Conservation (phyloP, 2,797 vertebrate genomes). For the Psittacula echo region DNA sequence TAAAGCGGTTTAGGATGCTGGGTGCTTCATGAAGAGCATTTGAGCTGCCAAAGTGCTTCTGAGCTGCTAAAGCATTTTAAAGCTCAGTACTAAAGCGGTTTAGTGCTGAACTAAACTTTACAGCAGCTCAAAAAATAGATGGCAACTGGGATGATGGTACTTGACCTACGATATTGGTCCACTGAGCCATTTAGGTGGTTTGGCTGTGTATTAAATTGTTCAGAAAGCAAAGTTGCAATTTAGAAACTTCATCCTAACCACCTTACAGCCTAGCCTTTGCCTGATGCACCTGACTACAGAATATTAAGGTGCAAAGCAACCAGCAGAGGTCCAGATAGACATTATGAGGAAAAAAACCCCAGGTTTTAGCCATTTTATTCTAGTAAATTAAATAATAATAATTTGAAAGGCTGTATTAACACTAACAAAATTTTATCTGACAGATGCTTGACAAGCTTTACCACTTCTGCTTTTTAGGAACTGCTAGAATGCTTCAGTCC, state of each 20-base stretch:
- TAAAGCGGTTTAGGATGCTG: conserved; percentile 63
- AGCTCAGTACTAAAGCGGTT: conserved; percentile 68
- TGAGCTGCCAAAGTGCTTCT: conserved; percentile 71
- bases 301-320: not conserved
- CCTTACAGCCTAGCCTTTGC: not conserved
- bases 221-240: not conserved
- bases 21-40: conserved; percentile 55
- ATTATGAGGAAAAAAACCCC: not conserved
- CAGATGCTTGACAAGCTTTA: not conserved
- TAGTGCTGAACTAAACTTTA: conserved; percentile 63
- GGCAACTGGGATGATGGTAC: not conserved
- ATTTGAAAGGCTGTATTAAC: not conserved
- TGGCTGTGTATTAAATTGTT: not conserved
- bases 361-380: not conserved
- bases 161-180: not conserved
- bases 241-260: not conserved
- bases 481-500: not conserved
- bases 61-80: conserved; percentile 70
- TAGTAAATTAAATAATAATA: not conserved
- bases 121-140: conserved; percentile 60
- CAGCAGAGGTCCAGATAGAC: not conserved
- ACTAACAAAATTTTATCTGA: not conserved
- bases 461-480: not conserved
- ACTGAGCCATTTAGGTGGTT: not conserved
- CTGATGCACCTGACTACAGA: not conserved